Evolutionary conservation across 2,888 invertebrate genomes (phyloP).

Genomic region (Cheilosia vulpina): DNA sequence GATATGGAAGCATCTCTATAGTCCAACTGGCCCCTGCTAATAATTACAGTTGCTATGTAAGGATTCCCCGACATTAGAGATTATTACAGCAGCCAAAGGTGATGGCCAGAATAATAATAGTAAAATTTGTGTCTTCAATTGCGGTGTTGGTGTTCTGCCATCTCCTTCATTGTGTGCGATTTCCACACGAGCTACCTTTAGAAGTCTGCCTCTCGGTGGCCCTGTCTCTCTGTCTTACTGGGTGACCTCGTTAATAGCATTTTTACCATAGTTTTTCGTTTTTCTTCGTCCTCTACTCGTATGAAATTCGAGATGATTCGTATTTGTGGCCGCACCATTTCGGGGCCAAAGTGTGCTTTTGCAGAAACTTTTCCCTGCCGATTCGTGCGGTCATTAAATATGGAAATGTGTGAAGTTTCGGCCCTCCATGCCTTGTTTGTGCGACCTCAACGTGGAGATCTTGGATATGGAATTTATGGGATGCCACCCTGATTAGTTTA

Average conservation of each 20-base stretch:
- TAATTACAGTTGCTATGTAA: constrained; percentile 70
- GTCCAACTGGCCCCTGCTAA: constrained; percentile 50
- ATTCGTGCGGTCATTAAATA: constrained; percentile 71
- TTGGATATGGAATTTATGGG: constrained; percentile 32
- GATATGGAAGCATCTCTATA: constrained; percentile 61
- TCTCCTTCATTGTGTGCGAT: constrained; percentile 38
- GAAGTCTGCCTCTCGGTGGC: background rate
- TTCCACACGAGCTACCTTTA: constrained; percentile 70
- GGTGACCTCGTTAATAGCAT: constrained; percentile 72
- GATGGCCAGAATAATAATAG: constrained; percentile 75
- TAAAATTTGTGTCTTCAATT: constrained; percentile 74
- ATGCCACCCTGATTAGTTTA: constrained; percentile 45
- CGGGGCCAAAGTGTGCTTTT: constrained; percentile 29
- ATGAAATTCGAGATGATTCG: constrained; percentile 65
- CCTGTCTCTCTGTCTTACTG: constrained; percentile 7
- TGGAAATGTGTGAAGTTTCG: constrained; percentile 74
- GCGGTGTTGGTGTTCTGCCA: constrained; percentile 18
- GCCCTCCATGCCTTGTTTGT: constrained; percentile 5
- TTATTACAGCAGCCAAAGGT: constrained; percentile 75
- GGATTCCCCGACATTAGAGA: constrained; percentile 72
- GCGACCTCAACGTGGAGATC: constrained; percentile 40
- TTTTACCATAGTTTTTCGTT: constrained; percentile 55
- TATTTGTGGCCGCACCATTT: background rate
- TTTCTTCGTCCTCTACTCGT: constrained; percentile 12
- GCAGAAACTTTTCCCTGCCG: constrained; percentile 53